Percentiles rank a stretch among this genome's conserved stretches.
Evolutionary conservation across 1,140 invertebrate species (phyloP).

Genomic region (Tetramorium parvispinum): DNA sequence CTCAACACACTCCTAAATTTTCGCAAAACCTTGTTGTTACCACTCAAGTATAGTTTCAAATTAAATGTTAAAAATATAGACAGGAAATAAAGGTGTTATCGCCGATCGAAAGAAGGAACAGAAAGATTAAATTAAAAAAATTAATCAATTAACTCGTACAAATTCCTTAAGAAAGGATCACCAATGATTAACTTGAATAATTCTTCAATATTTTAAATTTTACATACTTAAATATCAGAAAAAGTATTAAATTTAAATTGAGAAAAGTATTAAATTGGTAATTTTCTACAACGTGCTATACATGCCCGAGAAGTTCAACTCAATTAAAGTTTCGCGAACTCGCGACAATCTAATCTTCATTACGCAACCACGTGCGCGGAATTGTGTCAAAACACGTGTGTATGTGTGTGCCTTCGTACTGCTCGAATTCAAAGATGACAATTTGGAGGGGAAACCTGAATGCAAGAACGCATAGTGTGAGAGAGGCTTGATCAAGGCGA

Average conservation of each 20-base stretch:
- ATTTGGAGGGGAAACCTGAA: slow-evolving; percentile 24
- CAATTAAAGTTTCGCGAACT: not conserved
- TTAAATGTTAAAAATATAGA: not conserved
- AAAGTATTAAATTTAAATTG: not conserved
- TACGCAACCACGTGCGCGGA: not conserved
- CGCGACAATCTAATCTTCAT: slow-evolving; percentile 15
- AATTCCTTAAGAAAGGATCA: not conserved
- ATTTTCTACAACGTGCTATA: not conserved
- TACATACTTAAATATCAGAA: slow-evolving; percentile 1
- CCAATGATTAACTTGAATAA: not conserved
- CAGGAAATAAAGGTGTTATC: not conserved
- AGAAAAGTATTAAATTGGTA: slow-evolving; percentile 32
- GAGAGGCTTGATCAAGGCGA: slow-evolving; percentile 26
- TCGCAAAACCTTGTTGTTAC: not conserved
- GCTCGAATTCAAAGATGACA: slow-evolving; percentile 53
- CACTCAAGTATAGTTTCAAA: not conserved
- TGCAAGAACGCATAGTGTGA: slow-evolving; percentile 38
- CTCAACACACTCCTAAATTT: not conserved
- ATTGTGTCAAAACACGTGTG: not conserved
- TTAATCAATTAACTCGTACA: not conserved
- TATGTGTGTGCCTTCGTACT: slow-evolving; percentile 19
- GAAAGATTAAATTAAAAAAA: not conserved
- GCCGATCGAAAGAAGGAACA: not conserved
- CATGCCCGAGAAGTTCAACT: not conserved
- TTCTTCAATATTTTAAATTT: not conserved